Evolutionary conservation across 2,888 invertebrate genomes (phyloP).

Genomic region (Apoda limacodes): DNA sequence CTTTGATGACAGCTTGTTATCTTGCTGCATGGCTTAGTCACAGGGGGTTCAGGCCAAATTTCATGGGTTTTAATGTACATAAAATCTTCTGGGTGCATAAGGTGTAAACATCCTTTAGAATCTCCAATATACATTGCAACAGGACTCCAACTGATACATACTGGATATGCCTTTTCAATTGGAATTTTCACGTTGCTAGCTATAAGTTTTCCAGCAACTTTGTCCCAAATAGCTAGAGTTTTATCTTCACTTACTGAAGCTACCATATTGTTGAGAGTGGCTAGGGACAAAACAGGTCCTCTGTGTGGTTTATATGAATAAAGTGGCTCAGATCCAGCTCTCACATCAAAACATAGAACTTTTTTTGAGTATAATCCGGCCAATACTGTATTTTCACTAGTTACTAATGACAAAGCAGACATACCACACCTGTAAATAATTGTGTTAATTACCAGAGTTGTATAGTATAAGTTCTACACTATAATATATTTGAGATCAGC

Average conservation of each 20-base stretch:
- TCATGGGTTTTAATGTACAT: slow-evolving; percentile 37
- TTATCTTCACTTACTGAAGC: slow-evolving; percentile 71
- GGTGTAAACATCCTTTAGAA: slow-evolving; percentile 51
- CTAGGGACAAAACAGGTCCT: slow-evolving; percentile 59
- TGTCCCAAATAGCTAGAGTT: slow-evolving; percentile 69
- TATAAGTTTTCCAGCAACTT: slow-evolving; percentile 55
- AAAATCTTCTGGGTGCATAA: slow-evolving; percentile 46
- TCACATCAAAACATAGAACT: slow-evolving; percentile 63
- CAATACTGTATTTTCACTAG: slow-evolving; percentile 53
- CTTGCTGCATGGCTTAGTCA: slow-evolving; percentile 44
- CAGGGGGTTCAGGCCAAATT: slow-evolving; percentile 47
- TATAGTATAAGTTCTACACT: too few species aligned
- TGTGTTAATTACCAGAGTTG: not conserved
- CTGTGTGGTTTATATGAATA: slow-evolving; percentile 59
- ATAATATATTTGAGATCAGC: too few species aligned
- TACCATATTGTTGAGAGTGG: slow-evolving; percentile 49
- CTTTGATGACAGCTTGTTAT: slow-evolving; percentile 52
- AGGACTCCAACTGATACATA: slow-evolving; percentile 50
- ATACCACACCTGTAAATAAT: slow-evolving; percentile 50
- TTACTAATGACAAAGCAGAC: slow-evolving; percentile 64
- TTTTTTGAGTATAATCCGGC: slow-evolving; percentile 68
- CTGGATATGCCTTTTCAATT: slow-evolving; percentile 47
- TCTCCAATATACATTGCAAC: slow-evolving; percentile 55
- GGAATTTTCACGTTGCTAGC: slow-evolving; percentile 46
- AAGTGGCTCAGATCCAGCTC: slow-evolving; percentile 46